Percentiles rank a stretch among this genome's conserved stretches.
Conservation (phyloP, 2,113 vertebrate genomes). For the Zapornia atra region DNA sequence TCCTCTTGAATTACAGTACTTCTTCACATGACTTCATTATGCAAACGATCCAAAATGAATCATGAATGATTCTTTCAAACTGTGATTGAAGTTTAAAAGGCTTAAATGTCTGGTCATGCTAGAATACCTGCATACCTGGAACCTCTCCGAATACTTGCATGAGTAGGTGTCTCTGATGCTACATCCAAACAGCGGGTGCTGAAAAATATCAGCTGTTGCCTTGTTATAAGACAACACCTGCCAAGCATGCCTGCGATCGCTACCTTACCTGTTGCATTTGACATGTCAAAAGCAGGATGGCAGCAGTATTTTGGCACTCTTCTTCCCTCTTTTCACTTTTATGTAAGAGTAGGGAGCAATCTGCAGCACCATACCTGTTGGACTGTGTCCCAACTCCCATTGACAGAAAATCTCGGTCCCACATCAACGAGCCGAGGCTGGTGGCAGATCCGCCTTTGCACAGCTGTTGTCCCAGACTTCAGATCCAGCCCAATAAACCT, state of each 20-base stretch:
- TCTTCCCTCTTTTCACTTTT: background rate
- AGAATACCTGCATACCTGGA: background rate
- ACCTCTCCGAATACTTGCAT: background rate
- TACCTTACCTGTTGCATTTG: background rate
- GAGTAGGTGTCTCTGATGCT: background rate
- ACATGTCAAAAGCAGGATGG: background rate
- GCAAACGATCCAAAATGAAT: constrained; percentile 30
- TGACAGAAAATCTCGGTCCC: background rate
- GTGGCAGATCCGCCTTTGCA: background rate
- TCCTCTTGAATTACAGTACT: constrained; percentile 9
- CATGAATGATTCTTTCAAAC: background rate
- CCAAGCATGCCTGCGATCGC: rapidly evolving
- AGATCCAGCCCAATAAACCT: background rate
- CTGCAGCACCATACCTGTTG: background rate
- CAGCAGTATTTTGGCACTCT: background rate
- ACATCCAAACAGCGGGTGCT: background rate
- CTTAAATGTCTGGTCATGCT: background rate
- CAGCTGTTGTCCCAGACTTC: background rate
- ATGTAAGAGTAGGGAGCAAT: background rate
- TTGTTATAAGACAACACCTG: background rate
- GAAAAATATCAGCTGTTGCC: background rate
- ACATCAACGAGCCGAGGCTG: rapidly evolving
- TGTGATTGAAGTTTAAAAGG: background rate
- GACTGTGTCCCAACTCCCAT: background rate
- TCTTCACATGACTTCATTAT: constrained; percentile 3